phyloP scores from a whole-genome alignment of 2,113 vertebrate species.

The Gila orcuttii region DNA sequence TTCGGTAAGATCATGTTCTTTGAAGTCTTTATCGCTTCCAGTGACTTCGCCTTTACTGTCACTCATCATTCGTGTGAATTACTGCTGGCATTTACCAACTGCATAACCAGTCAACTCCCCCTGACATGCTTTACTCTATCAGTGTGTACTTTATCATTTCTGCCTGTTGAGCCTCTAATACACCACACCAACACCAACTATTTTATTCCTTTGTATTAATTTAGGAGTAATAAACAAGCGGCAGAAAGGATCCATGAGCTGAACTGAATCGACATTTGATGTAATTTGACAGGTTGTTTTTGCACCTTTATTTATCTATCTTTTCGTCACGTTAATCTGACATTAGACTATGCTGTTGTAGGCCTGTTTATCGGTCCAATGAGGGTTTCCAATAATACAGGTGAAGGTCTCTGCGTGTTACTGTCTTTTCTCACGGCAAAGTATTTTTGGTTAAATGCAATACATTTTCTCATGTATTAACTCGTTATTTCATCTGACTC shows the following conservation, averaged over 20 bases:
- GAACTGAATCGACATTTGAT: neutral
- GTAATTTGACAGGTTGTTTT: neutral
- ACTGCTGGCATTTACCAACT: neutral
- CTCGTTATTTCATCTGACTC: too few relatives aligned
- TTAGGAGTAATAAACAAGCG: neutral
- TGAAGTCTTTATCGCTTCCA: neutral
- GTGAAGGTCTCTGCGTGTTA: too few relatives aligned
- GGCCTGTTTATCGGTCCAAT: too few relatives aligned
- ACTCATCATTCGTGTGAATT: neutral
- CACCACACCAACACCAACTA: neutral
- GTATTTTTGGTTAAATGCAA: too few relatives aligned
- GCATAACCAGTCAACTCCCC: neutral
- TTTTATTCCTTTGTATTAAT: neutral
- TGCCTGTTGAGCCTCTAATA: neutral
- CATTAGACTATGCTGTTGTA: neutral
- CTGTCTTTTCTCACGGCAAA: too few relatives aligned
- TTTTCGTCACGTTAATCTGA: neutral
- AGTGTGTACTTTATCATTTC: too few relatives aligned
- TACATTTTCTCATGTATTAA: too few relatives aligned
- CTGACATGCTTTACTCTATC: neutral
- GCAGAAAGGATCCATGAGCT: neutral
- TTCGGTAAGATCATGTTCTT: slow-evolving; percentile 57
- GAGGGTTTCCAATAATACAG: too few relatives aligned
- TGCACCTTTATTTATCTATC: neutral
- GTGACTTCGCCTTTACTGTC: neutral